These are phyloP conservation scores for Pterobdella sp. DNA, from an alignment of 2,888 invertebrate species.

Conservation along the genomic window DNA sequence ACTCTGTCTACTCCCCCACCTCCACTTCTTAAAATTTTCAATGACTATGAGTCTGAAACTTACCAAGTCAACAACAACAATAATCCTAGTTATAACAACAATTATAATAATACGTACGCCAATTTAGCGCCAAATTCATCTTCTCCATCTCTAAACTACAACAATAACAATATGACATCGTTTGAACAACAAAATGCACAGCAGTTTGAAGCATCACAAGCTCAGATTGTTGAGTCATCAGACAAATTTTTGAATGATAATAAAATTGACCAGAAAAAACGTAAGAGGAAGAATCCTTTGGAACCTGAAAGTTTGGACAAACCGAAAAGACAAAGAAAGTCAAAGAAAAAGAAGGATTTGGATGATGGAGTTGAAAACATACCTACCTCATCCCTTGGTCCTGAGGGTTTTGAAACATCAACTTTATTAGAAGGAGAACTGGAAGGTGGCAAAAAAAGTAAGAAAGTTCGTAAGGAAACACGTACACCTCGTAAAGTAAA, in stretches of 20 bases:
- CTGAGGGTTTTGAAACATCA: neutral
- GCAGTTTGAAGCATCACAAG: neutral
- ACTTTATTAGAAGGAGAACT: neutral
- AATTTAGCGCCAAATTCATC: neutral
- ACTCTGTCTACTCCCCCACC: constrained; percentile 29
- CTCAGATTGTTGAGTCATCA: neutral
- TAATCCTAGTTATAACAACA: neutral
- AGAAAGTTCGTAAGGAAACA: constrained; percentile 39
- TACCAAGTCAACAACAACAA: constrained; percentile 8
- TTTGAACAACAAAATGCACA: neutral
- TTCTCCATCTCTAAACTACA: constrained; percentile 14
- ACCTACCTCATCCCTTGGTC: constrained; percentile 25
- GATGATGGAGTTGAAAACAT: constrained; percentile 27
- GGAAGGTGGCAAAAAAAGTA: constrained; percentile 36
- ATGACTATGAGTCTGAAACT: constrained; percentile 15
- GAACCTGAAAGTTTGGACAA: constrained; percentile 14
- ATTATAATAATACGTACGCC: neutral
- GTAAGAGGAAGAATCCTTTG: constrained; percentile 19
- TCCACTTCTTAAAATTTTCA: constrained; percentile 19
- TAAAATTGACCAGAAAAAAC: constrained; percentile 12
- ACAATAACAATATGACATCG: neutral
- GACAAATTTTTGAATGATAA: neutral
- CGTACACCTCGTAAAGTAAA: constrained; percentile 39
- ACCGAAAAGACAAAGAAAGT: constrained; percentile 26
- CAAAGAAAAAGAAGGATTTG: constrained; percentile 25